phyloP scores from a whole-genome alignment of 2,888 invertebrate species.

The Unio pictorum region DNA sequence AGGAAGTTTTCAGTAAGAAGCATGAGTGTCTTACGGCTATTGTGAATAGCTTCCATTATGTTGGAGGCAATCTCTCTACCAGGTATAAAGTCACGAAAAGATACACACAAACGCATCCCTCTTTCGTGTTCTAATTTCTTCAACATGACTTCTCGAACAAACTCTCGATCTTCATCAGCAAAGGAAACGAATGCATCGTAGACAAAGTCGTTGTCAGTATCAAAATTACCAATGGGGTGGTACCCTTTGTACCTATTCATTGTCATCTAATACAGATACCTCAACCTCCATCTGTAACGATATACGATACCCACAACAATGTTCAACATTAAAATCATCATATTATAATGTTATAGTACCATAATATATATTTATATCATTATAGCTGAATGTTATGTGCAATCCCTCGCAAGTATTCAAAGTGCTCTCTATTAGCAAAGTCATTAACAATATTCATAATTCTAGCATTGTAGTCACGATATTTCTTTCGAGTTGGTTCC shows the following conservation, averaged over 20 bases:
- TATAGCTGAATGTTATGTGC: too few species aligned
- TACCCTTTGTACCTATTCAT: constrained; percentile 14
- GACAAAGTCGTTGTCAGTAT: constrained; percentile 9
- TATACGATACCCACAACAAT: constrained; percentile 19
- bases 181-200: constrained; percentile 40
- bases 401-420: too few species aligned
- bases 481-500: too few species aligned
- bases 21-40: constrained; percentile 39
- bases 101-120: constrained; percentile 34
- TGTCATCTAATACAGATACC: constrained; percentile 30
- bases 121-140: constrained; percentile 8
- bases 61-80: constrained; percentile 39
- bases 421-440: too few species aligned
- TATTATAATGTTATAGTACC: too few species aligned
- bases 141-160: constrained; percentile 13
- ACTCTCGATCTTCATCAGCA: constrained; percentile 17
- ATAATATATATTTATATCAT: too few species aligned
- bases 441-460: too few species aligned
- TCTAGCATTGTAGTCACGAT: too few species aligned
- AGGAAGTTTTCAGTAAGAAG: constrained; percentile 32
- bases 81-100: constrained; percentile 40
- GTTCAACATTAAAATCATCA: too few species aligned
- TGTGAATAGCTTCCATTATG: constrained; percentile 35
- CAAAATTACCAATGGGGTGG: not conserved
- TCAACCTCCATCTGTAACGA: constrained; percentile 28